phyloP scores from a whole-genome alignment of 2,113 vertebrate genomes.

The Gallinago media region DNA sequence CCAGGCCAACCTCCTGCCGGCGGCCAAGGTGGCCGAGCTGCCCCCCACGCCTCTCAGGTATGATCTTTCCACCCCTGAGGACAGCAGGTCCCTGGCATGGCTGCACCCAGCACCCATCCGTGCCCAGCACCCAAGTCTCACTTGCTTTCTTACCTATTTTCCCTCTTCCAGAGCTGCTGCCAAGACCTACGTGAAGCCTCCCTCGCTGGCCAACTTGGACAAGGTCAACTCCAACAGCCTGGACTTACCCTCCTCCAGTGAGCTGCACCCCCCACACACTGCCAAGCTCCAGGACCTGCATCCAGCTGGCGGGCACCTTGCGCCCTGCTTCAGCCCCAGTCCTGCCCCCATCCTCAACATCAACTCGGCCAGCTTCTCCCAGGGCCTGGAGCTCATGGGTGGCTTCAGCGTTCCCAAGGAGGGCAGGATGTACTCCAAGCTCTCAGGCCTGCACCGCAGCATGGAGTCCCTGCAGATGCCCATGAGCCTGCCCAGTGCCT shows the following conservation, averaged over 20 bases:
- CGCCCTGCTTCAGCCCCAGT: conserved; percentile 88
- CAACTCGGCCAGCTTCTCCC: conserved; percentile 90
- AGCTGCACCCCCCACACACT: conserved; percentile 77
- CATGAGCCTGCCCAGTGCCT: conserved; percentile 88
- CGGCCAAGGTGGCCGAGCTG: conserved; percentile 80
- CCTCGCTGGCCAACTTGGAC: conserved; percentile 88
- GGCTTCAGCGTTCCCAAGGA: conserved; percentile 80
- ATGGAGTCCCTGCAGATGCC: conserved; percentile 94
- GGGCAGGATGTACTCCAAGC: conserved; percentile 88
- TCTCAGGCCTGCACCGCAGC: conserved; percentile 92
- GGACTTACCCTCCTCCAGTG: conserved; percentile 82
- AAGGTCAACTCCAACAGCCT: conserved; percentile 92
- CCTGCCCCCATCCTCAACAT: conserved; percentile 94
- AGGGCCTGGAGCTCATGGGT: conserved; percentile 85
- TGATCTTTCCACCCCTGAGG: accelerated
- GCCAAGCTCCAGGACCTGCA: conserved; percentile 87
- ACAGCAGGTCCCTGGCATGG: accelerated
- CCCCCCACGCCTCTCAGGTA: conserved; percentile 91
- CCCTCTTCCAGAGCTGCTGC: conserved; percentile 77
- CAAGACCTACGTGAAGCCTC: conserved; percentile 89
- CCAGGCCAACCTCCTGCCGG: conserved; percentile 79
- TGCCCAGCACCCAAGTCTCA: neutral
- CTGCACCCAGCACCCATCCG: neutral
- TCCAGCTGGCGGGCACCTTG: conserved; percentile 51
- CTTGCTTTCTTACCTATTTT: neutral